Conservation (phyloP, 2,113 vertebrate species). For the Toxotes jaculatrix region DNA sequence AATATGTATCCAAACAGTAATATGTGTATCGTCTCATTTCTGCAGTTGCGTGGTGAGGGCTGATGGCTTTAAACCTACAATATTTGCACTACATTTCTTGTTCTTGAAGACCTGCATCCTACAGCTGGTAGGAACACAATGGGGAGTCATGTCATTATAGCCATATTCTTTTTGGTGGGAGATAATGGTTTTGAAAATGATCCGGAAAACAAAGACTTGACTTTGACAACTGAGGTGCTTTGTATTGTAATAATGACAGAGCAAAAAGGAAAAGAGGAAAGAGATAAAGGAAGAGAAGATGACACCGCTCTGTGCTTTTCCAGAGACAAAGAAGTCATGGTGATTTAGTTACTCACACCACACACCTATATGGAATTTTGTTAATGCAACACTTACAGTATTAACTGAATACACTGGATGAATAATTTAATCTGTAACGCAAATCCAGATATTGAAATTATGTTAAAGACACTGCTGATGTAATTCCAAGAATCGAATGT, state of each 20-base stretch:
- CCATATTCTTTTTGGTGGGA: constrained; percentile 70
- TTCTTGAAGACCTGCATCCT: constrained; percentile 60
- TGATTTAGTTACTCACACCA: constrained; percentile 58
- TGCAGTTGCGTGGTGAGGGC: constrained; percentile 4
- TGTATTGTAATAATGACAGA: constrained; percentile 54
- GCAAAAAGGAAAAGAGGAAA: constrained; percentile 37
- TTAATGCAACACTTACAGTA: constrained; percentile 44
- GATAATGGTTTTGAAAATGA: constrained; percentile 75
- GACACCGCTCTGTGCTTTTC: constrained; percentile 65
- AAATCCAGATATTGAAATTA: constrained; percentile 19
- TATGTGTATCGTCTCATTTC: background rate
- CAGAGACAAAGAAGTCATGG: constrained; percentile 65
- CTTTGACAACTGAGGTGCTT: constrained; percentile 65
- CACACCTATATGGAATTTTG: constrained; percentile 43
- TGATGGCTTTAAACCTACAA: constrained; percentile 24
- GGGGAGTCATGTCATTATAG: constrained; percentile 54
- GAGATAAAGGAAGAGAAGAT: constrained; percentile 67
- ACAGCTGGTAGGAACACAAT: constrained; percentile 63
- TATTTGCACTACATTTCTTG: constrained; percentile 42
- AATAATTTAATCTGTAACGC: constrained; percentile 11
- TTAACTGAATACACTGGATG: constrained; percentile 9
- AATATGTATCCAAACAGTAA: constrained; percentile 6
- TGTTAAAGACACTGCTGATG: constrained; percentile 23
- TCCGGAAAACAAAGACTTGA: constrained; percentile 70
- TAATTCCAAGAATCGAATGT: constrained; percentile 35